Evolutionary conservation across 2,888 invertebrate genomes (phyloP).

Genomic region (Incurvaria masculella): DNA sequence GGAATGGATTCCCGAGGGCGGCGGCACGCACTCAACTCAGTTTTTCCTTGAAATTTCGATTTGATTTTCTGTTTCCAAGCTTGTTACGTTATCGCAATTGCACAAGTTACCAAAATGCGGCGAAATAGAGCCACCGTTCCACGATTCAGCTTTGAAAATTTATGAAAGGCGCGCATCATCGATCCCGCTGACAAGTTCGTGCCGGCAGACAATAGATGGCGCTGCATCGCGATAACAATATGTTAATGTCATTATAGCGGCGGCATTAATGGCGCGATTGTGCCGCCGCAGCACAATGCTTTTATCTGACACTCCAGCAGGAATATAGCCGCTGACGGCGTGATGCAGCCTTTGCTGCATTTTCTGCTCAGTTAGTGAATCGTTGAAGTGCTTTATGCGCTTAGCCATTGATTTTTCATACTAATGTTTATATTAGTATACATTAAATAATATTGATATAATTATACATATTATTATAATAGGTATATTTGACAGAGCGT

Average conservation of each 20-base stretch:
- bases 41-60: no score
- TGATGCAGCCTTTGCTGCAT: background rate
- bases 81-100: no score
- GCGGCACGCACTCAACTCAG: no score
- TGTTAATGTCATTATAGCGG: constrained; percentile 56
- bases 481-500: no score
- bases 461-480: no score
- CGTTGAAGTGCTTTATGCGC: no score
- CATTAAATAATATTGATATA: no score
- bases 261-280: constrained; percentile 52
- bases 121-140: no score
- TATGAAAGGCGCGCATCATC: background rate
- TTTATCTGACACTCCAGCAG: constrained; percentile 17
- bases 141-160: background rate
- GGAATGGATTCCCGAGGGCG: background rate
- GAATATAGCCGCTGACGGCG: background rate
- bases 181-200: constrained; percentile 29
- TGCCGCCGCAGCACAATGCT: constrained; percentile 48
- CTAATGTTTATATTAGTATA: no score
- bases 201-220: constrained; percentile 50
- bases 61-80: no score
- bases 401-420: no score
- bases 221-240: constrained; percentile 55
- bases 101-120: no score
- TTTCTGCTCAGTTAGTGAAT: background rate